A percentile compares a stretch with the other conserved stretches of the same genome.
Conservation (phyloP, 2,113 vertebrate genomes). For the Acanthochromis polyacanthus region DNA sequence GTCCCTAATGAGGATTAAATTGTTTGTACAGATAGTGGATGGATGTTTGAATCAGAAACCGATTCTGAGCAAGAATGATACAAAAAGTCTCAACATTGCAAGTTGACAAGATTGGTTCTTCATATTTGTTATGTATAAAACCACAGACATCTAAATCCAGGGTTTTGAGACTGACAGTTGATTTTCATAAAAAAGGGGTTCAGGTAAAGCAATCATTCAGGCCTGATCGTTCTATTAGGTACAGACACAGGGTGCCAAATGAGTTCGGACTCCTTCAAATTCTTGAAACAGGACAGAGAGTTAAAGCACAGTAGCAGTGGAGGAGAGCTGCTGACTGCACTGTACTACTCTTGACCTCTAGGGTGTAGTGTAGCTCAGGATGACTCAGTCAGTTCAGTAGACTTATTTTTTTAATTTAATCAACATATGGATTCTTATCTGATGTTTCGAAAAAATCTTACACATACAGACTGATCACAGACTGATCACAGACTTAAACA, state of each 20-base stretch:
- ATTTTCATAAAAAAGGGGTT: too few species aligned
- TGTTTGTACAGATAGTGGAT: too few species aligned
- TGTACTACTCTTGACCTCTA: constrained; percentile 9
- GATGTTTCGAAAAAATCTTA: constrained; percentile 7
- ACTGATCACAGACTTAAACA: not conserved
- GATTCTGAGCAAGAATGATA: too few species aligned
- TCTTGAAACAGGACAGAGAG: not conserved
- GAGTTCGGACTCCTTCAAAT: not conserved
- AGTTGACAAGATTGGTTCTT: too few species aligned
- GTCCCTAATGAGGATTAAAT: too few species aligned
- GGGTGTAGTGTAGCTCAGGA: constrained; percentile 44
- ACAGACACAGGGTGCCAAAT: not conserved
- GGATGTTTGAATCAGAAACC: too few species aligned
- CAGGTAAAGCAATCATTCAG: too few species aligned
- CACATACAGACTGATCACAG: constrained; percentile 2
- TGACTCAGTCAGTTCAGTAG: not conserved
- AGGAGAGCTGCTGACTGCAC: not conserved
- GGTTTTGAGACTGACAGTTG: too few species aligned
- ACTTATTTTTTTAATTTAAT: constrained; percentile 16
- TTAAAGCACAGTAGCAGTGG: not conserved
- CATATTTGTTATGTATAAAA: too few species aligned
- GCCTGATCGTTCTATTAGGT: too few species aligned
- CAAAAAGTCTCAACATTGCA: too few species aligned
- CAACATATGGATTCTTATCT: constrained; percentile 25
- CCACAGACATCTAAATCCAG: too few species aligned